Evolutionary conservation across 2,888 invertebrate species (phyloP), one percentile per base, ranked within the genome.

Genomic region (Acleris laterana): DNA sequence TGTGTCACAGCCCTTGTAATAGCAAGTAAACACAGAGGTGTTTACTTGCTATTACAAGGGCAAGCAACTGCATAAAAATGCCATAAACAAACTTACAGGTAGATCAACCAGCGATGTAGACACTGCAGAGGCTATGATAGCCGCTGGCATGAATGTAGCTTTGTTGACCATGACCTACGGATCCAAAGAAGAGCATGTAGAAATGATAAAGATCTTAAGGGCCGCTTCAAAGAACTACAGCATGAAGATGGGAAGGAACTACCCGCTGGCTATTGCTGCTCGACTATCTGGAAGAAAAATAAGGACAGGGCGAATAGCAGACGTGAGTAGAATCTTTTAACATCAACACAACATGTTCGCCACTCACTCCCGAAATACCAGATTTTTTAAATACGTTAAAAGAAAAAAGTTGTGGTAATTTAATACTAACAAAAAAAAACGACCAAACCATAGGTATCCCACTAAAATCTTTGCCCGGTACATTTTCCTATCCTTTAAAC

Each of bases 271-370:
- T 2, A 96, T 99, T 73, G 98, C 97, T 46, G 89, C 97, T 44
- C 96, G 96, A 74, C 95, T 98, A 0, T 95, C 96, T 75, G 98
- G 98, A 3, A 96, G 97, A 1, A 98, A 98, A 87, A 98, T 99
- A 71, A 94, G 97, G 74, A 98, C 97, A 22, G 98, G 98, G 42
- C 91, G 95, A 20, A 93, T 98, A 70, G 95, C 96, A 81, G 96
- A 96, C 60, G 97, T 97, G 91, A 83, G 94, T 88, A 69, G 57
- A 13, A 38, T 13, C 38, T 38, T 38, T 38, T 38, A 13, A 38
- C 9, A 1, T 2, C 2, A 1, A 32, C 1, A 1, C 6, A 3
- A 22, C 22, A 22, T 25, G 25, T 25, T 25, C 25, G 6, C 25
- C 6, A 6, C 1, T 25, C 6, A 25, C 25, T 25, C 25, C 6